A percentile compares a stretch with the other conserved stretches of the same genome.
These are phyloP conservation scores for Heliconius aoede DNA, from an alignment of 2,888 invertebrate species.

Conservation along the genomic window DNA sequence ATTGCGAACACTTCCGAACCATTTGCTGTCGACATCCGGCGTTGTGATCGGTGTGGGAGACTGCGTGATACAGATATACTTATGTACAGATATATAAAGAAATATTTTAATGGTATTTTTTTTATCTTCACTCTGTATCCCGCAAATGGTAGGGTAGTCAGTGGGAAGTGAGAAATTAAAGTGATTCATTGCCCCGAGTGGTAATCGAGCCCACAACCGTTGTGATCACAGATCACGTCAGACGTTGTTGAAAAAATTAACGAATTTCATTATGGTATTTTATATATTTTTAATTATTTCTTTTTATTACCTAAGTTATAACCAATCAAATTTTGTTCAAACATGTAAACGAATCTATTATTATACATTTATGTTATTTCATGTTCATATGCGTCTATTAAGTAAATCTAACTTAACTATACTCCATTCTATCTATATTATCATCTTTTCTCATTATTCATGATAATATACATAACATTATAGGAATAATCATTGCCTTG, in stretches of 20 bases:
- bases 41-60: conserved; percentile 94
- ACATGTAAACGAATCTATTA: neutral
- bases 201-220: neutral
- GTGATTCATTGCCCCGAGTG: neutral
- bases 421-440: no score
- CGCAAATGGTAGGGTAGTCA: neutral
- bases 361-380: neutral
- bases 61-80: conserved; percentile 81
- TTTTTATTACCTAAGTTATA: neutral
- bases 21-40: conserved; percentile 92
- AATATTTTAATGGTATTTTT: neutral
- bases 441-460: neutral
- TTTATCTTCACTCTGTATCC: neutral
- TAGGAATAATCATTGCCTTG: neutral
- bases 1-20: conserved; percentile 89
- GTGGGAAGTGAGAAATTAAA: neutral
- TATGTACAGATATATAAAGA: conserved; percentile 36
- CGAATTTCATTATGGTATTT: no score
- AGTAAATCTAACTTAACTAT: no score
- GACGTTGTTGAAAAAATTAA: neutral
- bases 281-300: neutral
- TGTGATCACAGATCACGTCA: no score
- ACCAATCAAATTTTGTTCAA: neutral
- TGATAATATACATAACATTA: no score
- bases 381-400: no score